These are phyloP conservation scores for Dicerorhinus sumatrensis DNA, from an alignment of 2,113 vertebrate species.

Conservation along the genomic window DNA sequence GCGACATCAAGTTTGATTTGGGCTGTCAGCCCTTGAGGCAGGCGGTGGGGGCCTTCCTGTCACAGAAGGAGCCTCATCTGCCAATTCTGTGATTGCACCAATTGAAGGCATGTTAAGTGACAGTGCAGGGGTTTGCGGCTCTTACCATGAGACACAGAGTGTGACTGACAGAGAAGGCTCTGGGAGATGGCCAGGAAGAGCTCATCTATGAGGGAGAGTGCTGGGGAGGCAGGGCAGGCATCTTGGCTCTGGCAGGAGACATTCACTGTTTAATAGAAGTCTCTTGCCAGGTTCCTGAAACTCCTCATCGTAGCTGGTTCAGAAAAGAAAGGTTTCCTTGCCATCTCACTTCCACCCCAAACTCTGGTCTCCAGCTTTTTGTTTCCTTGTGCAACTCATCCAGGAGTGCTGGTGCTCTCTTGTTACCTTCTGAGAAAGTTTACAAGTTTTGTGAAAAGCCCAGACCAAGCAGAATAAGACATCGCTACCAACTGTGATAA, in stretches of 20 bases:
- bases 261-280: not conserved
- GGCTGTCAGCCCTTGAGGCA: not conserved
- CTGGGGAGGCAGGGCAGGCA: not conserved
- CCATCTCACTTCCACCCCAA: no score
- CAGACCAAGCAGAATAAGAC: not conserved
- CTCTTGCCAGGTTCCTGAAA: not conserved
- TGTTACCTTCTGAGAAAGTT: not conserved
- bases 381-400: not conserved
- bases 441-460: not conserved
- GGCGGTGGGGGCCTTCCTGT: not conserved
- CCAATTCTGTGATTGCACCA: not conserved
- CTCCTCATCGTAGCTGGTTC: not conserved
- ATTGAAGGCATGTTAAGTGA: not conserved
- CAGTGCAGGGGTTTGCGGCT: not conserved
- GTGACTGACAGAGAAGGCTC: not conserved
- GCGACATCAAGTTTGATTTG: not conserved
- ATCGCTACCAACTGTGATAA: not conserved
- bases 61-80: rapidly evolving
- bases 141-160: not conserved
- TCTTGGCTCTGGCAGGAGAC: not conserved
- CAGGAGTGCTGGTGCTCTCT: rapidly evolving
- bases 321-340: not conserved
- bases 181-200: not conserved
- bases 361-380: not conserved
- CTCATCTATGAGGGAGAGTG: not conserved